phyloP scores from a whole-genome alignment of 2,888 invertebrate genomes.

The Ochropleura leucogaster region DNA sequence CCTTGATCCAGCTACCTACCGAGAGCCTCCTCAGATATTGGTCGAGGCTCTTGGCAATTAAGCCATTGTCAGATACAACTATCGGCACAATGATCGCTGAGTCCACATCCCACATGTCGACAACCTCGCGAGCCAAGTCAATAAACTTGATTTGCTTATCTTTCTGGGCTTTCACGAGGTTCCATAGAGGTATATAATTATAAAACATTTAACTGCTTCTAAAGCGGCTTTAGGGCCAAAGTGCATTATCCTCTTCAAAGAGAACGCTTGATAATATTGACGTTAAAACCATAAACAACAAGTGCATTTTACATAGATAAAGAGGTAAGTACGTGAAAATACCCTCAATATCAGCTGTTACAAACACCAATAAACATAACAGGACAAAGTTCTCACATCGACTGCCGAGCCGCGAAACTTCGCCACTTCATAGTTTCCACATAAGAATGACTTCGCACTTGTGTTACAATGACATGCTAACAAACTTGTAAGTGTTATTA shows the following conservation, averaged over 20 bases:
- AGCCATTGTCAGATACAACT: too few relatives aligned
- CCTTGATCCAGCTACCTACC: too few relatives aligned
- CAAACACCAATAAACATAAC: slow-evolving; percentile 38
- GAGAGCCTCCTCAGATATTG: too few relatives aligned
- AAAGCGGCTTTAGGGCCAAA: not conserved
- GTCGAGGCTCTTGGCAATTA: too few relatives aligned
- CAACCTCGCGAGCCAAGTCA: too few relatives aligned
- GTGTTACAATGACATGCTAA: slow-evolving; percentile 6
- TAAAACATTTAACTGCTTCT: too few relatives aligned
- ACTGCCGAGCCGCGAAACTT: slow-evolving; percentile 52
- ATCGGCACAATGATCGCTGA: too few relatives aligned
- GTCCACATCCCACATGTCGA: too few relatives aligned
- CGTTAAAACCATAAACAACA: not conserved
- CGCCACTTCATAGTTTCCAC: slow-evolving; percentile 62
- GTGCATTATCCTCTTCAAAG: not conserved
- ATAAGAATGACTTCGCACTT: slow-evolving; percentile 56
- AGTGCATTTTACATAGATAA: not conserved
- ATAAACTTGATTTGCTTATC: too few relatives aligned
- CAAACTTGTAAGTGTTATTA: slow-evolving; percentile 51
- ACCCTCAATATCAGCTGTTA: slow-evolving; percentile 30
- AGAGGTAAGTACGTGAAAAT: slow-evolving; percentile 14
- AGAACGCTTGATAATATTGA: not conserved
- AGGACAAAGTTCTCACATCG: slow-evolving; percentile 47
- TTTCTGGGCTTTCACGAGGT: too few relatives aligned
- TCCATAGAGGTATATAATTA: not conserved